Evolutionary conservation across 2,888 invertebrate species (phyloP).

Genomic region (Vanessa cardui): DNA sequence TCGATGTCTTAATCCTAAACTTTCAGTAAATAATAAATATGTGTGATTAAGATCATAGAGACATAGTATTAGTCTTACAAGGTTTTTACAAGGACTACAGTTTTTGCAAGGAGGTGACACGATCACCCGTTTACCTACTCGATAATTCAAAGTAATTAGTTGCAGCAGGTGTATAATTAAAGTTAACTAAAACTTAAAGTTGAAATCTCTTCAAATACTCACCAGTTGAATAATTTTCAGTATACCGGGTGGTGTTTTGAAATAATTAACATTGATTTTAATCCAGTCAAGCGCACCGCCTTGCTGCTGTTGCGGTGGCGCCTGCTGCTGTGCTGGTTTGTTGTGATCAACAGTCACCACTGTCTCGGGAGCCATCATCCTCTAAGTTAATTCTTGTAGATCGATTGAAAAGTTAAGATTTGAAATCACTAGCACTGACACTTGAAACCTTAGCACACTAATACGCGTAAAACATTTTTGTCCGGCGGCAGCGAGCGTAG

Average conservation of each 20-base stretch:
- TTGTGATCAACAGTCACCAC: constrained; percentile 90
- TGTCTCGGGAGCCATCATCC: constrained; percentile 91
- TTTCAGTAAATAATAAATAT: background rate
- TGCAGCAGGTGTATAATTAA: constrained; percentile 25
- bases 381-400: constrained; percentile 45
- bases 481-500: constrained; percentile 62
- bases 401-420: constrained; percentile 41
- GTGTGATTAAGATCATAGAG: constrained; percentile 1
- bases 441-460: constrained; percentile 65
- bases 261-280: constrained; percentile 90
- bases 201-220: constrained; percentile 65
- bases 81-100: constrained; percentile 3
- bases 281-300: constrained; percentile 85
- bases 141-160: constrained; percentile 26
- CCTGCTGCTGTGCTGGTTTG: constrained; percentile 74
- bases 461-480: constrained; percentile 69
- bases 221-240: constrained; percentile 92
- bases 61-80: constrained; percentile 9
- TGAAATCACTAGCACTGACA: constrained; percentile 67
- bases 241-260: constrained; percentile 90
- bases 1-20: background rate
- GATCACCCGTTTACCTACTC: constrained; percentile 14
- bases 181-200: constrained; percentile 25
- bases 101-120: constrained; percentile 13
- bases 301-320: constrained; percentile 78